phyloP scores from a whole-genome alignment of 2,797 vertebrate species.

The Diglossa cyanea region DNA sequence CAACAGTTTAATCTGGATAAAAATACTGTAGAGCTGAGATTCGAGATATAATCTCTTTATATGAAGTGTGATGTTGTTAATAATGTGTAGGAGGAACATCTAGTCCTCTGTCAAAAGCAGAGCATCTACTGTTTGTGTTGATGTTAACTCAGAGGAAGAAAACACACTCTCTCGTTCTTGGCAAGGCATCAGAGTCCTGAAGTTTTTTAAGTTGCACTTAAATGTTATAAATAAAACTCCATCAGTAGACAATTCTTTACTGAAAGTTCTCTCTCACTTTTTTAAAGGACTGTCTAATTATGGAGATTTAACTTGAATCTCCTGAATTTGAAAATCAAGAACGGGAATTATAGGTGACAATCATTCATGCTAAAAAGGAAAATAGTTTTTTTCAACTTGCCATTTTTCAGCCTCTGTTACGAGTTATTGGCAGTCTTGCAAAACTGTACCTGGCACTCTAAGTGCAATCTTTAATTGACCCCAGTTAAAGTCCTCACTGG shows the following conservation, averaged over 20 bases:
- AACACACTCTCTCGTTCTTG: not conserved
- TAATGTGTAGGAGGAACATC: not conserved
- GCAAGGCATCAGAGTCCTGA: not conserved
- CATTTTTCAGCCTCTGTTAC: not conserved
- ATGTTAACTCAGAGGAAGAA: not conserved
- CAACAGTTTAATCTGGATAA: not conserved
- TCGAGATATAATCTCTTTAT: not conserved
- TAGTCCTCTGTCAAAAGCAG: not conserved
- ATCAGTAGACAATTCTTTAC: not conserved
- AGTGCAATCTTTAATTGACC: not conserved
- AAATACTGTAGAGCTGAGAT: slow-evolving; percentile 1
- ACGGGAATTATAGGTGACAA: not conserved
- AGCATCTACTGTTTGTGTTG: not conserved
- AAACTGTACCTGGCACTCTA: not conserved
- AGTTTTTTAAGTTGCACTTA: not conserved
- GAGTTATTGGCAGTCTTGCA: not conserved
- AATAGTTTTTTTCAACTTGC: not conserved
- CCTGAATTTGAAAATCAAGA: not conserved
- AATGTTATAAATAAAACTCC: not conserved
- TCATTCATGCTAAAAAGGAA: not conserved
- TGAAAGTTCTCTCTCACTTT: not conserved
- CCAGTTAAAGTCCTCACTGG: not conserved
- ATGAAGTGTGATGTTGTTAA: not conserved
- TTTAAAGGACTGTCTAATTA: not conserved
- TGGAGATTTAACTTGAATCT: not conserved